Conservation (phyloP, 1,140 invertebrate species). For the Zaprionus kolodkinae region DNA sequence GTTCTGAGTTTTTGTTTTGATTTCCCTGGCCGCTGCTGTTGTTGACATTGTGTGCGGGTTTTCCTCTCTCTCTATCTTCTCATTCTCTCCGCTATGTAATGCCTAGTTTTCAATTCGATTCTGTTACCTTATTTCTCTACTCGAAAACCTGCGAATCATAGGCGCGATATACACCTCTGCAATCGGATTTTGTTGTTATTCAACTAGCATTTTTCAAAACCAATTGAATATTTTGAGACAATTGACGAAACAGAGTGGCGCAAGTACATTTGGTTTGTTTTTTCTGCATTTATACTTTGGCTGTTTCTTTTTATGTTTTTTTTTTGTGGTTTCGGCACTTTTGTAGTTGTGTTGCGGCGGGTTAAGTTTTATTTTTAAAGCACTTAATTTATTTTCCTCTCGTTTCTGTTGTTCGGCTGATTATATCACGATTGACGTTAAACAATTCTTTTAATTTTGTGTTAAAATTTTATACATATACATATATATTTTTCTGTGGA, state of each 20-base stretch:
- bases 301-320: conserved; percentile 34
- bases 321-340: conserved; percentile 62
- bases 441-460: conserved; percentile 49
- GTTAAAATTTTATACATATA: conserved; percentile 12
- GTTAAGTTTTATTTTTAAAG: conserved; percentile 79
- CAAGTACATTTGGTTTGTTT: conserved; percentile 24
- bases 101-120: conserved; percentile 6
- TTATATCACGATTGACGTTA: conserved; percentile 67
- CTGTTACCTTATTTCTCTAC: background rate
- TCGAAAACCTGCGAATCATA: background rate
- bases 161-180: background rate
- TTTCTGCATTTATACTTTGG: conserved; percentile 5
- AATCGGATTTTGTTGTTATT: conserved; percentile 25
- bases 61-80: conserved; percentile 5
- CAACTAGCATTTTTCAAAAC: conserved; percentile 8
- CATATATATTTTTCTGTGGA: background rate
- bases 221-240: conserved; percentile 25
- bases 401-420: conserved; percentile 45
- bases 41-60: conserved; percentile 20
- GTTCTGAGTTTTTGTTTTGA: conserved; percentile 79
- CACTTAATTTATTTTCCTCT: conserved; percentile 59
- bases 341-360: conserved; percentile 49
- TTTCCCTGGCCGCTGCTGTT: conserved; percentile 60
- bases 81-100: background rate
- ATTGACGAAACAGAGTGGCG: conserved; percentile 33